Percentiles rank a stretch among this genome's conserved stretches.
Conservation (phyloP, 2,113 vertebrate species). For the Halichoerus grypus region DNA sequence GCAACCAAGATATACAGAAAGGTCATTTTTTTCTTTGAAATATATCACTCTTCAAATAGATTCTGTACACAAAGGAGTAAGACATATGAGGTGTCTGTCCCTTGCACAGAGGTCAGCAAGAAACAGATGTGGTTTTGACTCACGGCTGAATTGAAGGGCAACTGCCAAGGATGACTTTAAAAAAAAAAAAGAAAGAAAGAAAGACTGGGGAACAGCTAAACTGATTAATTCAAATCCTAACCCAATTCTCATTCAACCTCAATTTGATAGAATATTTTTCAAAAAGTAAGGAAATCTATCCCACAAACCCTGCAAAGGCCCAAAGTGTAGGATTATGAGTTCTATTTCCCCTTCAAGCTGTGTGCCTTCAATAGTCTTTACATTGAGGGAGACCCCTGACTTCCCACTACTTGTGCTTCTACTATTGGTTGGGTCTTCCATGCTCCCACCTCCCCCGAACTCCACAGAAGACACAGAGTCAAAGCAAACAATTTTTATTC, state of each 20-base stretch:
- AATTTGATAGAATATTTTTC: constrained; percentile 10
- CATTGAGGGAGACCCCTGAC: neutral
- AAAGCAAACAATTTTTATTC: neutral
- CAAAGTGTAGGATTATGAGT: neutral
- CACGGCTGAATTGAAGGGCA: neutral
- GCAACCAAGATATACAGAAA: neutral
- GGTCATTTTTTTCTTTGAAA: neutral
- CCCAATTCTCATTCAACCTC: neutral
- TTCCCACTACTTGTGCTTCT: neutral
- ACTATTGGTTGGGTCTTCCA: too few relatives aligned
- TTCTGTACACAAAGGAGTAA: neutral
- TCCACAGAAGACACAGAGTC: neutral
- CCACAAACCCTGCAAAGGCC: neutral
- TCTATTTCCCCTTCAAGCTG: neutral
- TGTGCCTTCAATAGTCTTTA: neutral
- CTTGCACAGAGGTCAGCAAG: neutral
- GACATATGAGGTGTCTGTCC: neutral
- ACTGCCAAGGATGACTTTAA: neutral
- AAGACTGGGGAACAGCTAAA: neutral
- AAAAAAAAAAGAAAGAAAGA: neutral
- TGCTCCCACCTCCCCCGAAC: accelerated
- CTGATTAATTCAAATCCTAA: constrained; percentile 23
- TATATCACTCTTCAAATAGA: neutral
- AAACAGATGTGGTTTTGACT: neutral
- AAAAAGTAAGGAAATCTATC: neutral